Evolutionary conservation across 1,140 invertebrate species (phyloP).

Genomic region (Temnothorax longispinosus): DNA sequence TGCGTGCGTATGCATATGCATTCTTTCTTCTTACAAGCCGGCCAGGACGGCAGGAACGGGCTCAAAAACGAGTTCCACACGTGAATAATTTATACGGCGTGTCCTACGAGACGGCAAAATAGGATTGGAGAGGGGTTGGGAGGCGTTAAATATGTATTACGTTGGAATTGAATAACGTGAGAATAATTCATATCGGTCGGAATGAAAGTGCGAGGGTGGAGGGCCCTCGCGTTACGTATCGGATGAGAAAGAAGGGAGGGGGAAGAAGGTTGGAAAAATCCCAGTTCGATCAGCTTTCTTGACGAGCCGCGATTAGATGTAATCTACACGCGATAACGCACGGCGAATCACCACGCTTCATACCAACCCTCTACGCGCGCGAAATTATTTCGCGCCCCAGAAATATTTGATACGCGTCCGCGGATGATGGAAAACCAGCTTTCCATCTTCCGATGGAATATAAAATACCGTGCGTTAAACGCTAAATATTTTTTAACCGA

Average conservation of each 20-base stretch:
- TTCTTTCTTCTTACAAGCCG: conserved; percentile 45
- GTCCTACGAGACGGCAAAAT: conserved; percentile 56
- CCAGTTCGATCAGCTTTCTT: background rate
- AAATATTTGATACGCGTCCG: conserved; percentile 26
- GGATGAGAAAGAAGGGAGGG: no score
- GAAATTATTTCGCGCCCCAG: conserved; percentile 3
- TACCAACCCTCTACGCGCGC: background rate
- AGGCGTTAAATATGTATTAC: conserved; percentile 62
- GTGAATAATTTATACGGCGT: conserved; percentile 59
- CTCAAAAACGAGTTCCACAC: conserved; percentile 47
- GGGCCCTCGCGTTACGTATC: background rate
- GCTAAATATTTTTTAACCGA: conserved; percentile 26
- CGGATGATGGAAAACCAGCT: conserved; percentile 26
- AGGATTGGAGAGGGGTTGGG: background rate
- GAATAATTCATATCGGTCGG: conserved; percentile 56
- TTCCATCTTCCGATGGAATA: background rate
- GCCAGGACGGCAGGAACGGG: conserved; percentile 8
- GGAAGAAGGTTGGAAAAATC: background rate
- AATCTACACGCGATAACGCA: background rate
- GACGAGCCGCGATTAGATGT: background rate
- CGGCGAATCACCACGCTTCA: background rate
- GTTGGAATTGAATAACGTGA: conserved; percentile 58
- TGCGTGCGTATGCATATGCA: conserved; percentile 55
- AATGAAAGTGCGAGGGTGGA: conserved; percentile 17
- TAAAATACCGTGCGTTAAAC: conserved; percentile 22